Evolutionary conservation across 2,888 invertebrate genomes (phyloP).

Genomic region (Selenia dentaria): DNA sequence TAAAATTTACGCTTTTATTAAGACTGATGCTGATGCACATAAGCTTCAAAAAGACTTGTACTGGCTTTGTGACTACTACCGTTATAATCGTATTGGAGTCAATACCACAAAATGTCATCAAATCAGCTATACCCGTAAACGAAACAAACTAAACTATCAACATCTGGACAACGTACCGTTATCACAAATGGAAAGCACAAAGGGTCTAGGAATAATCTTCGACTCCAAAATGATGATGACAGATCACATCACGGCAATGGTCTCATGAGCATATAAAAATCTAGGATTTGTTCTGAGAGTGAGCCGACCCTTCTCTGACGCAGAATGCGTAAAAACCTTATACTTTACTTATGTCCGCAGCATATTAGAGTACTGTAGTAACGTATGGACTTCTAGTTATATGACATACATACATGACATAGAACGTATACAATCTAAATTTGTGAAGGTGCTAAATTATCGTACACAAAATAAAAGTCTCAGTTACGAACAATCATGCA

Average conservation of each 20-base stretch:
- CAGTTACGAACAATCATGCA: neutral
- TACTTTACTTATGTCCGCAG: neutral
- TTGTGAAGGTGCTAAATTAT: neutral
- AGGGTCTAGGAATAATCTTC: too few relatives aligned
- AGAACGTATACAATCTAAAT: slow-evolving; percentile 1
- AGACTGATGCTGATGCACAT: neutral
- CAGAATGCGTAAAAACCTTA: neutral
- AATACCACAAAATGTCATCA: neutral
- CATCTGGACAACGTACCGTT: neutral
- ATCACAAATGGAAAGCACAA: neutral
- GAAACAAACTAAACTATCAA: neutral
- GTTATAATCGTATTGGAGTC: neutral
- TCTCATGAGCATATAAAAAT: neutral
- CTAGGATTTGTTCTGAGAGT: neutral
- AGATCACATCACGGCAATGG: neutral
- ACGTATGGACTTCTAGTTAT: neutral
- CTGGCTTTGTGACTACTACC: neutral
- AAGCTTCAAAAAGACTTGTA: neutral
- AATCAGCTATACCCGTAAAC: neutral
- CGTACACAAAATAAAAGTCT: neutral
- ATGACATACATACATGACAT: neutral
- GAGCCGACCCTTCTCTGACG: neutral
- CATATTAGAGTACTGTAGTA: neutral
- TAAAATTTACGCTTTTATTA: slow-evolving; percentile 1
- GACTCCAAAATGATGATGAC: neutral